phyloP scores from a whole-genome alignment of 1,140 invertebrate genomes.

The Anagrus nilaparvatae region DNA sequence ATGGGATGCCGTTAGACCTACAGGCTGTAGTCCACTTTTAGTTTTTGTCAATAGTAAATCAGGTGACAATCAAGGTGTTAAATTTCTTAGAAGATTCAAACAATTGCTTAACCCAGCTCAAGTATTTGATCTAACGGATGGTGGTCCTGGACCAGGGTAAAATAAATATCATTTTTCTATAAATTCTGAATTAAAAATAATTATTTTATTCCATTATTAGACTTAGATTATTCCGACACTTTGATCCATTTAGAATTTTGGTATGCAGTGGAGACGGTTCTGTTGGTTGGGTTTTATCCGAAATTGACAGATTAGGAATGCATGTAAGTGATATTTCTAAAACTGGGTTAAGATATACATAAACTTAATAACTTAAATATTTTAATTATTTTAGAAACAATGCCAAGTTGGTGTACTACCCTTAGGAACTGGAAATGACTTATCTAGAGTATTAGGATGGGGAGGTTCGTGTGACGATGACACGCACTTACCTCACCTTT shows the following conservation, averaged over 20 bases:
- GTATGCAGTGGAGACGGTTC: slow-evolving; percentile 91
- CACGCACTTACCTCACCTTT: slow-evolving; percentile 78
- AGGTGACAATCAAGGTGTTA: slow-evolving; percentile 95
- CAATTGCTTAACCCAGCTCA: slow-evolving; percentile 94
- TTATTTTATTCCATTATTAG: slow-evolving; percentile 25
- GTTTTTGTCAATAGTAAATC: slow-evolving; percentile 97
- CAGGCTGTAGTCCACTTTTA: slow-evolving; percentile 74
- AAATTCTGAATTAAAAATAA: neutral
- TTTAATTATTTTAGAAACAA: slow-evolving; percentile 55
- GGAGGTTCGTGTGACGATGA: slow-evolving; percentile 92
- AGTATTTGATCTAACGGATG: slow-evolving; percentile 91
- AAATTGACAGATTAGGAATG: slow-evolving; percentile 86
- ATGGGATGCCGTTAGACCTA: slow-evolving; percentile 77
- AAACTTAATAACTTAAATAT: neutral
- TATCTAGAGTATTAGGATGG: slow-evolving; percentile 92
- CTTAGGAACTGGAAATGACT: slow-evolving; percentile 90
- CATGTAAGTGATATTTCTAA: slow-evolving; percentile 68
- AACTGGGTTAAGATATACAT: neutral
- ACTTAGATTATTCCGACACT: slow-evolving; percentile 76
- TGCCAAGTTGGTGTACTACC: slow-evolving; percentile 88
- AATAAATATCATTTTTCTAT: slow-evolving; percentile 16
- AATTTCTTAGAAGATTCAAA: slow-evolving; percentile 90
- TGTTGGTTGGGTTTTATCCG: slow-evolving; percentile 87
- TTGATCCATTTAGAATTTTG: slow-evolving; percentile 83
- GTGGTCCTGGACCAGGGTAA: slow-evolving; percentile 79